Evolutionary conservation across 2,113 vertebrate species (phyloP).

Genomic region (Bungarus multicinctus): DNA sequence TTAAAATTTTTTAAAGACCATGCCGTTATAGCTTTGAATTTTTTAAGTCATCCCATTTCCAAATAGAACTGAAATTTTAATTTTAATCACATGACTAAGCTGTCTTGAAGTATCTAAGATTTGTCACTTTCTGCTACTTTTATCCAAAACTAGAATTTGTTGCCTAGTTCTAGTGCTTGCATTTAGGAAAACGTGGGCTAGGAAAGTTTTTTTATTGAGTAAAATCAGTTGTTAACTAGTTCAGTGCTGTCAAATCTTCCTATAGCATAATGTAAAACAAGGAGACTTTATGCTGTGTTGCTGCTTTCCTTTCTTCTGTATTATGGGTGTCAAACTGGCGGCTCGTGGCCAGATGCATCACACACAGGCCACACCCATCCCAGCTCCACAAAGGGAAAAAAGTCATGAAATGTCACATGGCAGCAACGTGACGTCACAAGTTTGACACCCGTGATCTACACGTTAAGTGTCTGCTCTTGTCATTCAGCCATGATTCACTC

Average conservation of each 20-base stretch:
- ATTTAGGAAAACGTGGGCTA: background rate
- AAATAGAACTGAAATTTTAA: background rate
- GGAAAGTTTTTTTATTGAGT: too few species aligned
- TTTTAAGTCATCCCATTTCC: background rate
- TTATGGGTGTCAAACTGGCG: too few species aligned
- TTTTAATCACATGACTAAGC: background rate
- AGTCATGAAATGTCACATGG: too few species aligned
- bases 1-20: background rate
- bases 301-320: too few species aligned
- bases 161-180: background rate
- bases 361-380: too few species aligned
- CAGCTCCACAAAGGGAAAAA: too few species aligned
- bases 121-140: background rate
- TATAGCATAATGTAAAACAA: background rate
- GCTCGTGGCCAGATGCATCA: too few species aligned
- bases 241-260: background rate
- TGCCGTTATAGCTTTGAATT: background rate
- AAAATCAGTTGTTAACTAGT: background rate
- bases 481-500: background rate
- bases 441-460: too few species aligned
- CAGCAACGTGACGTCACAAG: too few species aligned
- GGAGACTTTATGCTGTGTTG: background rate
- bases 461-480: background rate
- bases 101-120: background rate
- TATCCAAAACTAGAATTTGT: background rate